These are phyloP conservation scores for Anguilla marmorata DNA, from an alignment of 2,797 vertebrate genomes.

Conservation along the genomic window DNA sequence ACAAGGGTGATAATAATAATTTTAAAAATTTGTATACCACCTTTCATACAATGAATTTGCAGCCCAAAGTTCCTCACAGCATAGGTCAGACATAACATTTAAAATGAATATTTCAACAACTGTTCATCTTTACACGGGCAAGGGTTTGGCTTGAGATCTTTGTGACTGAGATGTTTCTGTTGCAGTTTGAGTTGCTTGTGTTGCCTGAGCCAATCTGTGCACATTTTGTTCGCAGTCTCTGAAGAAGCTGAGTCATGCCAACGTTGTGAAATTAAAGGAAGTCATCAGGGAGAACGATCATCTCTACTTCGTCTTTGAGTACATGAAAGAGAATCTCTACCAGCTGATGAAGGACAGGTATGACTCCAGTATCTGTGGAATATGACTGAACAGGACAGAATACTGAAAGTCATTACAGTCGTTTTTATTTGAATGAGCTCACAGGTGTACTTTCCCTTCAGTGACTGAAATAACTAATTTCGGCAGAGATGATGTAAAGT, in stretches of 20 bases:
- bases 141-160: not conserved
- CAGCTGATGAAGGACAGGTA: constrained; percentile 99
- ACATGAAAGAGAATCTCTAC: constrained; percentile 99
- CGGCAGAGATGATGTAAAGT: not conserved
- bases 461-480: not conserved
- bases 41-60: constrained; percentile 1
- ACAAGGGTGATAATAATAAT: not conserved
- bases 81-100: not conserved
- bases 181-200: constrained; percentile 3
- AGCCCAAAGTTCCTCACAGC: not conserved
- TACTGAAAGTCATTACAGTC: not conserved
- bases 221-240: constrained; percentile 81
- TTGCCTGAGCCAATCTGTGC: not conserved
- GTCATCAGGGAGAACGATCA: constrained; percentile 98
- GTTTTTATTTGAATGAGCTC: not conserved
- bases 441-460: not conserved
- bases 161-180: constrained; percentile 27
- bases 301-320: constrained; percentile 98
- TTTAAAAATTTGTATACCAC: not conserved
- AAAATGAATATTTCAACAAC: not conserved
- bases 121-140: not conserved
- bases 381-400: not conserved
- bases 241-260: constrained; percentile 97
- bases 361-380: constrained; percentile 25
- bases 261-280: constrained; percentile 96